Conservation (phyloP, 2,888 invertebrate genomes). For the Eupithecia subfuscata region DNA sequence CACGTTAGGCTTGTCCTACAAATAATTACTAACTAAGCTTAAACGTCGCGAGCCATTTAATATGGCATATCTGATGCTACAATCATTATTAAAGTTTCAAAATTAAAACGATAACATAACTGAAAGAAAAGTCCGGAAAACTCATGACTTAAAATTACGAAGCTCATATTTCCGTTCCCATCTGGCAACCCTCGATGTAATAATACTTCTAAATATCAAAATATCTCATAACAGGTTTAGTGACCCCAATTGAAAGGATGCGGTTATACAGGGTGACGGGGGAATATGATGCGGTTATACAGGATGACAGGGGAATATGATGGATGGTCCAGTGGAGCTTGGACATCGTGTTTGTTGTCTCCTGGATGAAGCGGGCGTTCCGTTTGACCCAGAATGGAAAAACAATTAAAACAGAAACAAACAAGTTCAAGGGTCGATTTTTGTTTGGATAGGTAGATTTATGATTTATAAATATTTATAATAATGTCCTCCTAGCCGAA, state of each 20-base stretch:
- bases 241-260: conserved; percentile 24
- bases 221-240: conserved; percentile 22
- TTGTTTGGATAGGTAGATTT: neutral
- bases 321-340: neutral
- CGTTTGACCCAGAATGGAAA: neutral
- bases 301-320: neutral
- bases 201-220: conserved; percentile 18
- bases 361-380: neutral
- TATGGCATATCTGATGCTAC: neutral
- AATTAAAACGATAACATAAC: neutral
- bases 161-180: neutral
- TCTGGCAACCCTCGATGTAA: neutral
- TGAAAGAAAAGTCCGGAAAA: neutral
- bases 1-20: neutral
- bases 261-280: conserved; percentile 17
- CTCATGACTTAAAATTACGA: neutral
- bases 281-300: conserved; percentile 26
- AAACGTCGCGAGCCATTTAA: neutral
- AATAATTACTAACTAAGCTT: too few species aligned
- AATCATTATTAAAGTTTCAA: too few species aligned
- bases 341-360: conserved; percentile 4
- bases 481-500: too few species aligned
- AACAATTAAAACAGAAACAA: neutral
- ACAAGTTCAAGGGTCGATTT: neutral
- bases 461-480: too few species aligned